Evolutionary conservation across 2,113 vertebrate genomes (phyloP).

Genomic region (Bolborhynchus lineola): DNA sequence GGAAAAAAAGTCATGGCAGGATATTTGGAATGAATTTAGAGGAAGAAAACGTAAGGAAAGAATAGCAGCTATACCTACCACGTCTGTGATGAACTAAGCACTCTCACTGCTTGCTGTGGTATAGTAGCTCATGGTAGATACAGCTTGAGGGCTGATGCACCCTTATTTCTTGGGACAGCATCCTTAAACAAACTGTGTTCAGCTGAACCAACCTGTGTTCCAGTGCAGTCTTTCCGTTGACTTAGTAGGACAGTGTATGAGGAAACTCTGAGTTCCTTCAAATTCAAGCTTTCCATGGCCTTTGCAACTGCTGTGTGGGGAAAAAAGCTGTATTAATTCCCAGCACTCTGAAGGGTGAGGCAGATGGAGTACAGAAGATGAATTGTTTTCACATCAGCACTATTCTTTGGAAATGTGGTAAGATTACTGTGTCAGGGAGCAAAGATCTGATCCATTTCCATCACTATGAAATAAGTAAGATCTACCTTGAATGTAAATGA

Average conservation of each 20-base stretch:
- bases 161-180: background rate
- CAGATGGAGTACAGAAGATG: background rate
- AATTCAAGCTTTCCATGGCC: constrained; percentile 45
- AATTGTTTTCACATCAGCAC: background rate
- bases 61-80: background rate
- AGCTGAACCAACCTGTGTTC: background rate
- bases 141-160: background rate
- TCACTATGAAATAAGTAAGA: background rate
- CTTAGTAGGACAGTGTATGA: background rate
- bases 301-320: background rate
- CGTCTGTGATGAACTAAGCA: background rate
- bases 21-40: background rate
- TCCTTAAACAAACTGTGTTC: background rate
- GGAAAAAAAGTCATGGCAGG: background rate
- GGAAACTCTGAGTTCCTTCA: constrained; percentile 57
- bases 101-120: background rate
- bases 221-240: background rate
- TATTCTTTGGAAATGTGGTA: background rate
- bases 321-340: constrained; percentile 48
- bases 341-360: background rate
- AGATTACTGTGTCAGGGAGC: background rate
- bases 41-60: background rate
- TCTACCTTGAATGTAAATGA: background rate
- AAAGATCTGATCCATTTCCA: background rate
- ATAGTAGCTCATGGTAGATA: background rate